phyloP scores from a whole-genome alignment of 2,113 vertebrate species.

The Ictalurus punctatus region DNA sequence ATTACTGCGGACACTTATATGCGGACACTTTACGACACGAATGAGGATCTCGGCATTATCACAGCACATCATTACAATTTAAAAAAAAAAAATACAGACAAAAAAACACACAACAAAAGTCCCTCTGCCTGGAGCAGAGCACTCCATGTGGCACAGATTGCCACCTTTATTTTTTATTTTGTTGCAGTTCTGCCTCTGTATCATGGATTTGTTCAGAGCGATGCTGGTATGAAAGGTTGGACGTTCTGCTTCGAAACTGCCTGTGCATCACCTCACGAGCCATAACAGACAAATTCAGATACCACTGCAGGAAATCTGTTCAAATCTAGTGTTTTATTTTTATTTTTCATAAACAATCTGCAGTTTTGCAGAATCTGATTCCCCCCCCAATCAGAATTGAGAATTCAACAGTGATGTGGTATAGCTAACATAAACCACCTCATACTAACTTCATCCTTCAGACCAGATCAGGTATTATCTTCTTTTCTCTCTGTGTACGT shows the following conservation, averaged over 20 bases:
- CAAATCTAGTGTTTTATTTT: neutral
- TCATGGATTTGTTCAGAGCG: conserved; percentile 54
- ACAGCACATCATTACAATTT: neutral
- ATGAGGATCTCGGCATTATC: neutral
- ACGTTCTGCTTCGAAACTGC: conserved; percentile 49
- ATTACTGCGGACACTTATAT: neutral
- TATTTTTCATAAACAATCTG: neutral
- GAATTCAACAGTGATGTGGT: neutral
- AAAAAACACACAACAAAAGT: neutral
- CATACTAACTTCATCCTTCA: neutral
- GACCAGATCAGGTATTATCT: neutral
- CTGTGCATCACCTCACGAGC: neutral
- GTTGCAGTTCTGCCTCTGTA: conserved; percentile 55
- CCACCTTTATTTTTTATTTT: neutral
- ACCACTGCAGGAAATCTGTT: neutral
- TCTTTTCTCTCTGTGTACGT: neutral
- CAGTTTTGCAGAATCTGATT: neutral
- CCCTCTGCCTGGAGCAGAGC: conserved; percentile 58
- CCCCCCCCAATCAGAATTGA: neutral
- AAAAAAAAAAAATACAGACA: neutral
- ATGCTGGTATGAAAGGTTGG: conserved; percentile 48
- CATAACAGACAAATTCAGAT: neutral
- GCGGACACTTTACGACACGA: neutral
- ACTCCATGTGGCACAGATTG: conserved; percentile 57
- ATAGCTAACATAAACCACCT: neutral